Evolutionary conservation across 2,888 invertebrate species (phyloP), one percentile per base, ranked within the genome.

Genomic region (Thelaira solivaga): DNA sequence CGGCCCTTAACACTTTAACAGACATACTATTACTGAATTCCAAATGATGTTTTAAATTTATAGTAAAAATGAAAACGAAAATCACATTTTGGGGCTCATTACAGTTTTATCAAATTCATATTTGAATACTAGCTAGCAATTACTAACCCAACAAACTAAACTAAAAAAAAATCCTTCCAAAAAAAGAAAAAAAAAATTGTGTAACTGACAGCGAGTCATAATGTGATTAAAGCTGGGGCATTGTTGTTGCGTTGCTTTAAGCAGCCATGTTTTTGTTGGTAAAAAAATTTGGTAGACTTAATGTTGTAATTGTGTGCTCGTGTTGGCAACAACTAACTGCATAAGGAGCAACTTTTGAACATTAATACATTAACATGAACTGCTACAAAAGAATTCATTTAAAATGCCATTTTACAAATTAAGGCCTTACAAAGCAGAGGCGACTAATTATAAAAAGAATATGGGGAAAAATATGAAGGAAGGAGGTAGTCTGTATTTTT

Each of bases 391-490:
- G 59, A 49, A 51, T 61, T 53, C 41, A 61, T 61, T 51, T 71
- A 71, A 71, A 71, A 71, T 61, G 51, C 31, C n/a, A 61, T 61
- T 61, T 71, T 61, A 43, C 51, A 71, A 43, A 51, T 43, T 22
- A 61, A 24, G 41, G 11, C 18, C 24, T 39, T 1, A 3, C 2
- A 16, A 10, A 7, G 5, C 57, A 57, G 36, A 2, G 47, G 1
- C 2, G 16, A 13, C n/a, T n/a, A 22, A 16, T 1, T 16, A 18
- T 2, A 29, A 29, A 53, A 13, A 8, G n/a, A n/a, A n/a, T n/a
- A n/a, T n/a, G 20, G 29, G 13, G 1, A 26, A n/a, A 18, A 5
- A 11, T 36, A 31, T 8, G 0, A 22, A 31, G 18, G n/a, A 2
- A 8, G 7, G n/a, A n/a, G n/a, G n/a, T n/a, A n/a, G n/a, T n/a